Percentiles rank a stretch among this genome's conserved stretches.
These are phyloP conservation scores for Sweltsa coloradensis DNA, from an alignment of 1,140 invertebrate genomes.

Conservation along the genomic window DNA sequence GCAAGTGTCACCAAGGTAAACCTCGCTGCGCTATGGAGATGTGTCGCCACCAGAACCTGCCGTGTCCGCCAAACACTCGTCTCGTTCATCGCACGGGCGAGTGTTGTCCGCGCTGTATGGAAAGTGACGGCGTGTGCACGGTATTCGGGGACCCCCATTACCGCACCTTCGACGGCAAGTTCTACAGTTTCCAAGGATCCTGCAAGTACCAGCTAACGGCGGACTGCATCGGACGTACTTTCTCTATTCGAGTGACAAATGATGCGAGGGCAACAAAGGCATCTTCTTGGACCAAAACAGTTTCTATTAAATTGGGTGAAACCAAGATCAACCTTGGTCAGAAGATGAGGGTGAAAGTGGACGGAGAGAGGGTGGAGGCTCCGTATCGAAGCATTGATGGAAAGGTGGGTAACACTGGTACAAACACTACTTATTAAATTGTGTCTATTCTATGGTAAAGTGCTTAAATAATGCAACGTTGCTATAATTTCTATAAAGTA, in stretches of 20 bases:
- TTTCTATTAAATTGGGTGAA: slow-evolving; percentile 59
- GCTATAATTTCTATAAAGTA: too few species aligned
- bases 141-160: slow-evolving; percentile 91
- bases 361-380: slow-evolving; percentile 55
- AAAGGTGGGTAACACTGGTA: too few species aligned
- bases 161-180: slow-evolving; percentile 83
- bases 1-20: slow-evolving; percentile 64
- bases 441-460: too few species aligned
- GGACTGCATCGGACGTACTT: slow-evolving; percentile 66
- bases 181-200: slow-evolving; percentile 81
- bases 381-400: slow-evolving; percentile 40
- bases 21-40: slow-evolving; percentile 65
- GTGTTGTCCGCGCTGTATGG: slow-evolving; percentile 77
- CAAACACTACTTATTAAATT: too few species aligned
- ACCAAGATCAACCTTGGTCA: slow-evolving; percentile 79
- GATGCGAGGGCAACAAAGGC: slow-evolving; percentile 61
- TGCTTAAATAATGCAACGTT: too few species aligned
- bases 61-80: slow-evolving; percentile 60
- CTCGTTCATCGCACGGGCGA: slow-evolving; percentile 56
- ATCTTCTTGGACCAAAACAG: slow-evolving; percentile 79
- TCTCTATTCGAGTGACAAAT: slow-evolving; percentile 81
- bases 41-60: slow-evolving; percentile 44
- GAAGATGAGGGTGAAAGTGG: slow-evolving; percentile 72
- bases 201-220: slow-evolving; percentile 80
- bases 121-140: slow-evolving; percentile 79